These are phyloP conservation scores for Gnathonemus longibarbis DNA, from an alignment of 2,113 vertebrate species.

Conservation along the genomic window DNA sequence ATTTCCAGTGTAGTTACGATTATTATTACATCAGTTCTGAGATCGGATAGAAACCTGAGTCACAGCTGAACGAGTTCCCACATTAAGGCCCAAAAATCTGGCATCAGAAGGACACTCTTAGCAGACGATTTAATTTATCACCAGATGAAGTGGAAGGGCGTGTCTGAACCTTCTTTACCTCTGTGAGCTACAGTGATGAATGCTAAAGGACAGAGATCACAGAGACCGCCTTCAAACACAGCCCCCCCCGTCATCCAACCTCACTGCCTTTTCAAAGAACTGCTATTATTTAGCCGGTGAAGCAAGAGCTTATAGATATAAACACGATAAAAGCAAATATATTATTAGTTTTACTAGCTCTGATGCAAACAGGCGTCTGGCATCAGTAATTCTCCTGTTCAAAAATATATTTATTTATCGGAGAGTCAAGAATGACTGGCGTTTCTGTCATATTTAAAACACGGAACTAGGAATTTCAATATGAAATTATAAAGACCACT, in stretches of 20 bases:
- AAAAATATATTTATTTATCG: not conserved
- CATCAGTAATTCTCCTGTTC: not conserved
- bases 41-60: not conserved
- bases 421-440: not conserved
- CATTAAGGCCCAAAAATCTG: not conserved
- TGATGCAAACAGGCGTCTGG: not conserved
- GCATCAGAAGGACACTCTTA: not conserved
- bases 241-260: not conserved
- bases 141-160: not conserved
- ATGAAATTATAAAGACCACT: not conserved
- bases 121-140: not conserved
- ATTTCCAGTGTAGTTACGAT: not conserved
- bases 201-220: not conserved
- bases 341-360: not conserved
- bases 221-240: not conserved
- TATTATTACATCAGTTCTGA: not conserved
- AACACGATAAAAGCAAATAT: not conserved
- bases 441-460: not conserved
- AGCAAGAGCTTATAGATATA: not conserved
- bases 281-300: not conserved
- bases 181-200: not conserved
- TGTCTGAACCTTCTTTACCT: not conserved
- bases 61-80: not conserved
- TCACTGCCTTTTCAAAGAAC: not conserved
- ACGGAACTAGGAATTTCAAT: not conserved